Conservation (phyloP, 2,797 vertebrate genomes). For the Aphelocoma californica region DNA sequence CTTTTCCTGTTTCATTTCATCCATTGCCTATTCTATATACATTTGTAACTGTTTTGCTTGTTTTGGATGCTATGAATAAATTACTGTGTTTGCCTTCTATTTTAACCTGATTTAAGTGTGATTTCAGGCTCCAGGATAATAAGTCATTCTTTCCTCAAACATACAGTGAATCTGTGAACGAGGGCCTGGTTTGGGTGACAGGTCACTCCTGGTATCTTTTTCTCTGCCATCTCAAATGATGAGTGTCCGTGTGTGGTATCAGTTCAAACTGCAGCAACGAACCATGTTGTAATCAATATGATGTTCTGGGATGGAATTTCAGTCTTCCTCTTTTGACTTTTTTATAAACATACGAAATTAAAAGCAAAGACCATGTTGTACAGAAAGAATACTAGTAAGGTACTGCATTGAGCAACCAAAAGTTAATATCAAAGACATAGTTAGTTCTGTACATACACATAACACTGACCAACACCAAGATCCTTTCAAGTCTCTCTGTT, state of each 20-base stretch:
- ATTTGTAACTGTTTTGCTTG: background rate
- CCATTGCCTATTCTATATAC: background rate
- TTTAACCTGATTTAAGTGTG: background rate
- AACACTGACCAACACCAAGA: background rate
- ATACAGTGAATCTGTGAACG: background rate
- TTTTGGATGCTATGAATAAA: background rate
- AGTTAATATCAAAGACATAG: background rate
- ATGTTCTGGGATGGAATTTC: conserved; percentile 53
- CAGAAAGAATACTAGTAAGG: background rate
- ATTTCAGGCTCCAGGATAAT: background rate
- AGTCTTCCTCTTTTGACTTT: conserved; percentile 48
- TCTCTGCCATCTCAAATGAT: conserved; percentile 53
- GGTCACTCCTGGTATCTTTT: conserved; percentile 48
- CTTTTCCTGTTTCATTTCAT: background rate
- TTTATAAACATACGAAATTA: conserved; percentile 40
- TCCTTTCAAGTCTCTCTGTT: background rate
- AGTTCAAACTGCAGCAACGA: background rate
- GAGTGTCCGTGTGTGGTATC: background rate
- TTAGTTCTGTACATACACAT: background rate
- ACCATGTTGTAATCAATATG: conserved; percentile 55
- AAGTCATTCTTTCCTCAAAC: background rate
- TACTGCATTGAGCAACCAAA: background rate
- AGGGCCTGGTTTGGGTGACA: conserved; percentile 41
- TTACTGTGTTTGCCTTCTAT: background rate
- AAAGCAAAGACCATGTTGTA: background rate